A percentile compares a stretch with the other conserved stretches of the same genome.
These are phyloP conservation scores for Hemiscyllium ocellatum DNA, from an alignment of 2,113 vertebrate species.

Conservation along the genomic window DNA sequence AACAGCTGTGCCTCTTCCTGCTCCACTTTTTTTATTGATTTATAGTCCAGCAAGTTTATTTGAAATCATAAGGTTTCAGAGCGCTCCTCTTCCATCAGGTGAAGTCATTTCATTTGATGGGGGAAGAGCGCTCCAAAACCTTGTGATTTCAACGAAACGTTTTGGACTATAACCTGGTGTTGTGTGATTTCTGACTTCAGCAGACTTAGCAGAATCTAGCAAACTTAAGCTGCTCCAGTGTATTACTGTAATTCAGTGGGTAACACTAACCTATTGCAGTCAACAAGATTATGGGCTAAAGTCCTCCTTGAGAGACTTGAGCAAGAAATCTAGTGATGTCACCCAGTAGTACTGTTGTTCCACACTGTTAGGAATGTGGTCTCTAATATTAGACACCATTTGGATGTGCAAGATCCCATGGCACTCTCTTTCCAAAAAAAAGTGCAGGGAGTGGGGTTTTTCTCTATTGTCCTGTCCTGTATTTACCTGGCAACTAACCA, in stretches of 20 bases:
- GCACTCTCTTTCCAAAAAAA: background rate
- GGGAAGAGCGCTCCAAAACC: too few relatives aligned
- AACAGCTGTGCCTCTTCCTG: too few relatives aligned
- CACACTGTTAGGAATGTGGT: too few relatives aligned
- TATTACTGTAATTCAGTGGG: background rate
- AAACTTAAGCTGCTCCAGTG: background rate
- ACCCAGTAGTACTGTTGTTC: background rate
- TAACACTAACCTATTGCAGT: background rate
- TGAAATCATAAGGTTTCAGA: too few relatives aligned
- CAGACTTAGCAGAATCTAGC: background rate
- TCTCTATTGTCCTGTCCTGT: background rate
- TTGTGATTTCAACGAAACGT: too few relatives aligned
- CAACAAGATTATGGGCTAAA: background rate
- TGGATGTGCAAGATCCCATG: background rate
- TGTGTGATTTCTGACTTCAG: too few relatives aligned
- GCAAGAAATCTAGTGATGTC: background rate
- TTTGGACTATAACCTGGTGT: too few relatives aligned
- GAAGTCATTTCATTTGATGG: too few relatives aligned
- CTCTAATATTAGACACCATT: background rate
- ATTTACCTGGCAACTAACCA: background rate
- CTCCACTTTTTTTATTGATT: too few relatives aligned
- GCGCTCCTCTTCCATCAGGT: too few relatives aligned
- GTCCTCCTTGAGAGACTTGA: background rate
- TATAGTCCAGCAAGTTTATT: too few relatives aligned
- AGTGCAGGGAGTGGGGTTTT: background rate